These are phyloP conservation scores for Gracilinanus agilis DNA, from an alignment of 2,113 vertebrate species.

Conservation along the genomic window DNA sequence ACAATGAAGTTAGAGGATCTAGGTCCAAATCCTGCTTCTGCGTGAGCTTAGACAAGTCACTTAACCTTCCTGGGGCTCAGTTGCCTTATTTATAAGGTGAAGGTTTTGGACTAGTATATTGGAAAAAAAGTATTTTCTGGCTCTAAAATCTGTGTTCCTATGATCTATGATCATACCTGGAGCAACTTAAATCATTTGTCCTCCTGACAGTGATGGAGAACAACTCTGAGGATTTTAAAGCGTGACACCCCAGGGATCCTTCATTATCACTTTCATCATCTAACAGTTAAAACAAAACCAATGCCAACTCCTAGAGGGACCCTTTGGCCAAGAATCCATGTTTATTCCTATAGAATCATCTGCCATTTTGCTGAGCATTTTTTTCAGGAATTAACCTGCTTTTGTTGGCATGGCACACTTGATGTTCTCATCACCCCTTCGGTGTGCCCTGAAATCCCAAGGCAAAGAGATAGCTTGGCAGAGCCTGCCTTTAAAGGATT, in stretches of 20 bases:
- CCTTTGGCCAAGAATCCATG: neutral
- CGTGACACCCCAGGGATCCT: neutral
- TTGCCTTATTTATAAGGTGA: neutral
- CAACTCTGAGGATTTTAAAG: neutral
- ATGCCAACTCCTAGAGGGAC: neutral
- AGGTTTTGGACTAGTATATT: neutral
- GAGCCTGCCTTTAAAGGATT: neutral
- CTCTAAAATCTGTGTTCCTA: neutral
- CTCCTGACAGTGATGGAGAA: neutral
- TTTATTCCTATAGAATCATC: neutral
- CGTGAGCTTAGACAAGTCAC: neutral
- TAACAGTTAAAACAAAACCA: neutral
- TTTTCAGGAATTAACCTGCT: neutral
- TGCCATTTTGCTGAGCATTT: neutral
- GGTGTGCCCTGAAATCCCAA: neutral
- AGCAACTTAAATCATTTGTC: neutral
- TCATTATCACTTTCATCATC: neutral
- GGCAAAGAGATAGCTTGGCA: neutral
- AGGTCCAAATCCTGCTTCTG: neutral
- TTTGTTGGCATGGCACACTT: neutral
- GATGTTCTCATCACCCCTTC: neutral
- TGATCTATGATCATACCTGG: neutral
- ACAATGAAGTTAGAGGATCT: neutral
- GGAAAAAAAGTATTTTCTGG: neutral
- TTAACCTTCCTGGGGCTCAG: neutral